These are phyloP conservation scores for Norana najaformis DNA, from an alignment of 2,888 invertebrate genomes.

Conservation along the genomic window DNA sequence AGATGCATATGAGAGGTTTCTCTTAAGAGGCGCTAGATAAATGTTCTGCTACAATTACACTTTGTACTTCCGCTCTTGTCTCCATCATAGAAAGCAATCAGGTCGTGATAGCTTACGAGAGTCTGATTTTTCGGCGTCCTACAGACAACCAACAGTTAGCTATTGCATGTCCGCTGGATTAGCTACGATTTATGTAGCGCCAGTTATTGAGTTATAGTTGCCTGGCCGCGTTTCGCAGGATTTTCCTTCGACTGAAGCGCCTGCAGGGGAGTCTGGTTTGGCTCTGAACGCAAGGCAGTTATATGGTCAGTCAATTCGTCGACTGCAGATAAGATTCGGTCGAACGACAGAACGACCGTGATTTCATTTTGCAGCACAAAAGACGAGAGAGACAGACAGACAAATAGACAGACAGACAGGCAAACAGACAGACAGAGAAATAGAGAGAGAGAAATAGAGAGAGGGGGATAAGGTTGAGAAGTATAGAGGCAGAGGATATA, in stretches of 20 bases:
- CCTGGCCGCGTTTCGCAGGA: neutral
- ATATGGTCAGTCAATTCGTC: neutral
- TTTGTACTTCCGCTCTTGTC: neutral
- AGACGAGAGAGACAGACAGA: neutral
- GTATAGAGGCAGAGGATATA: too few relatives aligned
- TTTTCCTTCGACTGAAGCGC: too few relatives aligned
- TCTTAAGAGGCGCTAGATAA: neutral
- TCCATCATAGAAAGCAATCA: neutral
- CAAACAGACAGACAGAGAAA: neutral
- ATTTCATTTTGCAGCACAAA: too few relatives aligned
- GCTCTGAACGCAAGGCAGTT: neutral
- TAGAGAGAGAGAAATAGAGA: neutral
- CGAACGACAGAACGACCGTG: neutral
- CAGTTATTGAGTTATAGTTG: neutral
- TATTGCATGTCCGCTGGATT: neutral
- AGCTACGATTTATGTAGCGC: neutral
- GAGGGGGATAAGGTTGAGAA: neutral
- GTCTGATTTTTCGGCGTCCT: neutral
- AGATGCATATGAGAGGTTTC: neutral
- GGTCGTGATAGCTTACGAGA: neutral
- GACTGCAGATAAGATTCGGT: neutral
- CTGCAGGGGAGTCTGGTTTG: neutral
- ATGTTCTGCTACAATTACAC: too few relatives aligned
- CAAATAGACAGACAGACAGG: neutral
- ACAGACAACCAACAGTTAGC: neutral